These are phyloP conservation scores for Diploscapter pachys DNA, from an alignment of 1,140 invertebrate genomes.

Conservation along the genomic window DNA sequence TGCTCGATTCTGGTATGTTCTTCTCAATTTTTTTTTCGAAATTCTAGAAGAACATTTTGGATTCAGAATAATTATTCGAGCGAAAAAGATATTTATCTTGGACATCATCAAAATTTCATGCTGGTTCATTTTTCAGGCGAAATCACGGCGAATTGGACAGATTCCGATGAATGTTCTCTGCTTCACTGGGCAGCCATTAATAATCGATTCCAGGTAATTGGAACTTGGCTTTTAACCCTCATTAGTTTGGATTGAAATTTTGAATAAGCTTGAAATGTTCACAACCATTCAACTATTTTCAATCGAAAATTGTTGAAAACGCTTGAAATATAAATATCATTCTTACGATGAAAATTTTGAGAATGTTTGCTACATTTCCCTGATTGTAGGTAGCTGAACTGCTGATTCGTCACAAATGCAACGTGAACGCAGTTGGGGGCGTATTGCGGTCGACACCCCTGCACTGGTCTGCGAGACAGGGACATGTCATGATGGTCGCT, in stretches of 20 bases:
- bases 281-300: no score
- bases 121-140: background rate
- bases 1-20: slow-evolving; percentile 34
- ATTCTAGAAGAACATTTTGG: no score
- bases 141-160: slow-evolving; percentile 24
- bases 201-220: slow-evolving; percentile 65
- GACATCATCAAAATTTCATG: no score
- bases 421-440: slow-evolving; percentile 86
- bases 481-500: slow-evolving; percentile 20
- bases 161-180: slow-evolving; percentile 66
- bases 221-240: background rate
- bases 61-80: no score
- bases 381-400: slow-evolving; percentile 52
- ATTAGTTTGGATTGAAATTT: background rate
- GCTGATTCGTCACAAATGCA: slow-evolving; percentile 71
- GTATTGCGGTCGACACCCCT: slow-evolving; percentile 87
- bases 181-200: slow-evolving; percentile 98
- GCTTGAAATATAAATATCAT: no score
- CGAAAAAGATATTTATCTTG: no score
- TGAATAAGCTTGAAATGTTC: background rate
- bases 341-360: no score
- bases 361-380: no score
- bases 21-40: slow-evolving; percentile 1
- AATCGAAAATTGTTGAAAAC: no score
- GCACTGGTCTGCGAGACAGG: slow-evolving; percentile 84